Percentiles rank a stretch among this genome's conserved stretches.
Evolutionary conservation across 2,797 vertebrate species (phyloP).

Genomic region (Pseudochromis fuscus): DNA sequence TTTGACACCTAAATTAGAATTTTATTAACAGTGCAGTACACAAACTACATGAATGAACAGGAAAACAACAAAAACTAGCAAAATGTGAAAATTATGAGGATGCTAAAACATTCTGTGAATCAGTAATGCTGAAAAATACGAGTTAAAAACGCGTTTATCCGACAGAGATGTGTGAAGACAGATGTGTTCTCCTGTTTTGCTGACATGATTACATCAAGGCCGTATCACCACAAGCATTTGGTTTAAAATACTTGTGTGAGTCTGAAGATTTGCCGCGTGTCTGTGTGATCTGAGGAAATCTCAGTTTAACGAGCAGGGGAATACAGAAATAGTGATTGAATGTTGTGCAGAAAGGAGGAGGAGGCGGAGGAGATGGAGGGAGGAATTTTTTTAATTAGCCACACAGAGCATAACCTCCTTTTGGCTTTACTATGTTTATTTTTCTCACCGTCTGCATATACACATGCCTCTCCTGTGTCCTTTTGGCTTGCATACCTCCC

Average conservation of each 20-base stretch:
- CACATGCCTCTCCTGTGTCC: constrained; percentile 80
- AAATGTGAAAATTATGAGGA: not conserved
- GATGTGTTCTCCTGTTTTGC: constrained; percentile 47
- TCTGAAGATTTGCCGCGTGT: constrained; percentile 53
- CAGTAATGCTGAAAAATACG: constrained; percentile 9
- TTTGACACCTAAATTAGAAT: not conserved
- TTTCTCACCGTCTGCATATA: constrained; percentile 79
- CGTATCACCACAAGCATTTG: constrained; percentile 18
- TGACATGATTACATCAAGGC: constrained; percentile 40
- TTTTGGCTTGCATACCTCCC: constrained; percentile 71
- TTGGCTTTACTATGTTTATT: constrained; percentile 82
- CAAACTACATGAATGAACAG: constrained; percentile 1
- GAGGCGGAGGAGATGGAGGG: constrained; percentile 56
- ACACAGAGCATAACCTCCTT: constrained; percentile 82
- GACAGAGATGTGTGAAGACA: constrained; percentile 47
- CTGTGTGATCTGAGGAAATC: constrained; percentile 61
- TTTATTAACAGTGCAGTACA: not conserved
- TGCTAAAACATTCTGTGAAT: not conserved
- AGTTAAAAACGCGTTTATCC: constrained; percentile 27
- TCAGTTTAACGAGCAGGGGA: constrained; percentile 60
- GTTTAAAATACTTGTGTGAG: constrained; percentile 43
- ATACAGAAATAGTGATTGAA: constrained; percentile 75
- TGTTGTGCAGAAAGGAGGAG: constrained; percentile 54
- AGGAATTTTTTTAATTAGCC: constrained; percentile 81
- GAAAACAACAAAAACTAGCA: not conserved